Conservation (phyloP, 2,113 vertebrate genomes). For the Pteropus alecto region DNA sequence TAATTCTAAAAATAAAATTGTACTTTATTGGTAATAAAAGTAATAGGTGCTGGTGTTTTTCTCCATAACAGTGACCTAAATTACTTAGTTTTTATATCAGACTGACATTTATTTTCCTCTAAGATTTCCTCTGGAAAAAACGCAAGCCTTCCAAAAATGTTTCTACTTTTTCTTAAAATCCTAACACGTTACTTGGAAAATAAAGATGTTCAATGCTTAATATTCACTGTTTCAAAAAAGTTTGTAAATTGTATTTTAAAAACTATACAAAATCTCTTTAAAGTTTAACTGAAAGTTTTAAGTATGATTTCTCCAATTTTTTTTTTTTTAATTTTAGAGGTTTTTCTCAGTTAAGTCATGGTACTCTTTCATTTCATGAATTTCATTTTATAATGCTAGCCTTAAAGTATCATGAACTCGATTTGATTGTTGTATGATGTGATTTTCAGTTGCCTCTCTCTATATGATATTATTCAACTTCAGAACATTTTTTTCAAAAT, state of each 20-base stretch:
- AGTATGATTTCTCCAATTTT: not conserved
- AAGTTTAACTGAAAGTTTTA: not conserved
- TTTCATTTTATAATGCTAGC: not conserved
- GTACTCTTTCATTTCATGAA: not conserved
- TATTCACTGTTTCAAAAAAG: not conserved
- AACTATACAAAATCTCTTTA: conserved; percentile 8
- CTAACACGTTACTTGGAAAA: conserved; percentile 21
- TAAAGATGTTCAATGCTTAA: conserved; percentile 33
- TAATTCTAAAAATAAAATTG: conserved; percentile 42
- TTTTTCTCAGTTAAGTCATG: not conserved
- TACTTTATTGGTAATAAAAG: conserved; percentile 46
- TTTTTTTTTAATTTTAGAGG: not conserved
- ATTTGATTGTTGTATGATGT: not conserved
- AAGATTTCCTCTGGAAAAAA: conserved; percentile 51
- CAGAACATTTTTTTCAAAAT: not conserved
- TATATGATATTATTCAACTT: not conserved
- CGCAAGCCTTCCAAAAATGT: not conserved
- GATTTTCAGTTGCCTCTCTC: not conserved
- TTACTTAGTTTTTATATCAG: conserved; percentile 50
- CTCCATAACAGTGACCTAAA: not conserved
- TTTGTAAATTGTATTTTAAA: conserved; percentile 12
- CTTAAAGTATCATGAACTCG: not conserved
- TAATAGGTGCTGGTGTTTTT: conserved; percentile 58
- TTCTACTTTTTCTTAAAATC: conserved; percentile 37
- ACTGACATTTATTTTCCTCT: conserved; percentile 60